Conservation (phyloP, 2,888 invertebrate genomes). For the Cepaea hortensis region DNA sequence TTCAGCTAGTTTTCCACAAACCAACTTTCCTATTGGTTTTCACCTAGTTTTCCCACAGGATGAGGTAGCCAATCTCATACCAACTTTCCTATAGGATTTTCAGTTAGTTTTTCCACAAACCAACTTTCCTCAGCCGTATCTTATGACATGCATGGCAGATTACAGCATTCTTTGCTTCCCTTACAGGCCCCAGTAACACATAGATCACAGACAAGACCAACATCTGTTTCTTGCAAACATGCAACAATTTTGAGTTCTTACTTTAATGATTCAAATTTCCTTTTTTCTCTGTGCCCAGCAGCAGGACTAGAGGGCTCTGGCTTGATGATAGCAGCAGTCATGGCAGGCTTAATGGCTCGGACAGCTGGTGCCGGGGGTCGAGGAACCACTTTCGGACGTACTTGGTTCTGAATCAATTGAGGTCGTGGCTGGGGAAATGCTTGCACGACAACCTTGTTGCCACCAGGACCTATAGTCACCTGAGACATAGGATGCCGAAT, state of each 20-base stretch:
- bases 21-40: too few species aligned
- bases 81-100: too few species aligned
- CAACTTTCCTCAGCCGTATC: too few species aligned
- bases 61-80: too few species aligned
- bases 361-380: slow-evolving; percentile 16
- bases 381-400: slow-evolving; percentile 30
- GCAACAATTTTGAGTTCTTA: slow-evolving; percentile 53
- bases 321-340: slow-evolving; percentile 50
- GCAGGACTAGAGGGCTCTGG: slow-evolving; percentile 43
- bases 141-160: too few species aligned
- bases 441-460: slow-evolving; percentile 48
- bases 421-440: slow-evolving; percentile 30
- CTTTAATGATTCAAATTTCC: slow-evolving; percentile 73
- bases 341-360: slow-evolving; percentile 47
- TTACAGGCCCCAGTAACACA: too few species aligned
- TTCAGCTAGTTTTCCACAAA: too few species aligned
- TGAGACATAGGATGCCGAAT: slow-evolving; percentile 41
- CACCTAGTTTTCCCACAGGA: too few species aligned
- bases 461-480: slow-evolving; percentile 46
- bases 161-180: too few species aligned
- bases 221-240: too few species aligned
- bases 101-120: too few species aligned
- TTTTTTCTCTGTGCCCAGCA: slow-evolving; percentile 65
- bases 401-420: slow-evolving; percentile 15
- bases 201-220: too few species aligned